These are phyloP conservation scores for Psittacula echo DNA, from an alignment of 2,797 vertebrate genomes.

Conservation along the genomic window DNA sequence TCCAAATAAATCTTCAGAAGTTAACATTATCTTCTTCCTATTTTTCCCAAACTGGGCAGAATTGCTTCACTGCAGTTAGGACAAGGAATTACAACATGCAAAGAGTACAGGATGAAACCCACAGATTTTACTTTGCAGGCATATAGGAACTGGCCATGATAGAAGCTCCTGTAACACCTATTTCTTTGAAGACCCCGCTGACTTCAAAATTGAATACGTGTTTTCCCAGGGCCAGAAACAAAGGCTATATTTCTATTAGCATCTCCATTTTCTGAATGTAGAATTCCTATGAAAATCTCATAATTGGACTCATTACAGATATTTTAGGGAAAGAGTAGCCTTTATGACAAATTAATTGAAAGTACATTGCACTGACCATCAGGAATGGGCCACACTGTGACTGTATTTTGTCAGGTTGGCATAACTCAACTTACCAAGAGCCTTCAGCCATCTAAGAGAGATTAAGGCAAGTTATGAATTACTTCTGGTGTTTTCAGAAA, in stretches of 20 bases:
- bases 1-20: not conserved
- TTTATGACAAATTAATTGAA: not conserved
- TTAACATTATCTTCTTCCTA: not conserved
- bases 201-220: not conserved
- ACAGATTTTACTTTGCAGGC: not conserved
- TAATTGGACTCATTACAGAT: not conserved
- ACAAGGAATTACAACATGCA: not conserved
- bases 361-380: not conserved
- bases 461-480: not conserved
- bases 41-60: not conserved
- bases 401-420: not conserved
- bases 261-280: not conserved
- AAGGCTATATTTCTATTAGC: not conserved
- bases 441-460: not conserved
- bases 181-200: not conserved
- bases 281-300: not conserved
- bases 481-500: not conserved
- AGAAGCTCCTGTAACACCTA: not conserved
- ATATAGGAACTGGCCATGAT: not conserved
- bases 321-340: not conserved
- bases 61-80: not conserved
- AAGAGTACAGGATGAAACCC: not conserved
- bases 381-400: not conserved
- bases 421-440: not conserved
- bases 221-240: not conserved